phyloP scores from a whole-genome alignment of 2,113 vertebrate genomes.

The Apteryx mantelli region DNA sequence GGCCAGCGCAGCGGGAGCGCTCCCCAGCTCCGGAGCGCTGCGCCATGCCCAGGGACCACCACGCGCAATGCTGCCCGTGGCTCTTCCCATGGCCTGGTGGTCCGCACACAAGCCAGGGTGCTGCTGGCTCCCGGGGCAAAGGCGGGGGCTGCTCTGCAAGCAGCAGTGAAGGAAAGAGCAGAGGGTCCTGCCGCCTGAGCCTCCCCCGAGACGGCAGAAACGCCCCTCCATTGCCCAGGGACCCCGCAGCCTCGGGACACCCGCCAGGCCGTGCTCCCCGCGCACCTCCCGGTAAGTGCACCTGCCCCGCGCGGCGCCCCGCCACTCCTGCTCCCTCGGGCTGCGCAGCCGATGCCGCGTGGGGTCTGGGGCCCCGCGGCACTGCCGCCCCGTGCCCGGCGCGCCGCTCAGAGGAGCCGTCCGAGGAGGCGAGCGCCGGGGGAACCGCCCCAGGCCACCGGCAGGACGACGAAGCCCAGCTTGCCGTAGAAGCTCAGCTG shows the following conservation, averaged over 20 bases:
- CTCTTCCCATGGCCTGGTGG: not conserved
- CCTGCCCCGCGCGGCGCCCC: not conserved
- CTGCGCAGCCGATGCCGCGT: rapidly evolving
- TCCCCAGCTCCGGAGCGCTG: rapidly evolving
- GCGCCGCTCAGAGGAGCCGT: constrained; percentile 76
- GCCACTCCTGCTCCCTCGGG: not conserved
- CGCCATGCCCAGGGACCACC: not conserved
- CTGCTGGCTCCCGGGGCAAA: not conserved
- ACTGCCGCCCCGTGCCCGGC: not conserved
- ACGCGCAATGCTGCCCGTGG: rapidly evolving
- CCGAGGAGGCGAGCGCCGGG: constrained; percentile 79
- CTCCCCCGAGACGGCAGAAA: not conserved
- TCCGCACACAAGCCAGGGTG: not conserved
- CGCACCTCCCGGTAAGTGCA: not conserved
- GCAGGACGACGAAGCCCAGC: constrained; percentile 85
- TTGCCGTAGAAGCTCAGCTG: constrained; percentile 84
- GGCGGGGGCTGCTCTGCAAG: not conserved
- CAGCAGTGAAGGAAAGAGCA: rapidly evolving
- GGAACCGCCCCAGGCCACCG: constrained; percentile 77
- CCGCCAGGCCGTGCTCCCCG: not conserved
- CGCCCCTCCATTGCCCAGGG: not conserved
- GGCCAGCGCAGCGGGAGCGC: no score
- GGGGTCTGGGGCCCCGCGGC: not conserved
- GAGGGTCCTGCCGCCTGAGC: not conserved
- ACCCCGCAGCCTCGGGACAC: no score